Percentiles rank a stretch among this genome's conserved stretches.
Evolutionary conservation across 2,888 invertebrate species (phyloP).

Genomic region (Drepana falcataria): DNA sequence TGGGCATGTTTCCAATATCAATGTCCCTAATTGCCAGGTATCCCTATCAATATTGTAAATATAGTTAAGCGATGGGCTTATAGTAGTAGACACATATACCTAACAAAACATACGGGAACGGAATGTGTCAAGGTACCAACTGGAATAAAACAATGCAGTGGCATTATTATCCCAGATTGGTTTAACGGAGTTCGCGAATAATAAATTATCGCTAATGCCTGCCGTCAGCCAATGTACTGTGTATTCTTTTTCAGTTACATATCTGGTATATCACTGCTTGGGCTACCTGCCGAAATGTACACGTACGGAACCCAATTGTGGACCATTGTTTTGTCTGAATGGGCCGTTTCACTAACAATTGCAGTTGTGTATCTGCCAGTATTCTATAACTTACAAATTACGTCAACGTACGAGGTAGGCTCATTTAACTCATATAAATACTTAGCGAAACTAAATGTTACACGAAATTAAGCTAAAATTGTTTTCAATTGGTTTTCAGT

Average conservation of each 20-base stretch:
- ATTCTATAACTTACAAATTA: slow-evolving; percentile 85
- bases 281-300: slow-evolving; percentile 87
- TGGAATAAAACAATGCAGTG: no score
- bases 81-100: background rate
- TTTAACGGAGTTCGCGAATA: no score
- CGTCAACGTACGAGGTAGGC: slow-evolving; percentile 85
- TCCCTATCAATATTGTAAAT: slow-evolving; percentile 8
- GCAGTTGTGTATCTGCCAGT: slow-evolving; percentile 84
- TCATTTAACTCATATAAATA: background rate
- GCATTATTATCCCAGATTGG: no score
- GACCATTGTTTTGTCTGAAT: slow-evolving; percentile 82
- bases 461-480: no score
- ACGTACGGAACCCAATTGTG: slow-evolving; percentile 86
- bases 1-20: slow-evolving; percentile 88
- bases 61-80: background rate
- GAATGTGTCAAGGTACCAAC: no score
- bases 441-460: no score
- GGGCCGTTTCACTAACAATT: slow-evolving; percentile 82
- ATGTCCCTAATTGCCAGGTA: slow-evolving; percentile 89
- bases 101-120: background rate
- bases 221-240: background rate
- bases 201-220: no score
- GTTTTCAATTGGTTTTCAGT: slow-evolving; percentile 67
- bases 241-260: slow-evolving; percentile 78
- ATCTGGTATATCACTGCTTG: slow-evolving; percentile 85